Conservation (phyloP, 2,797 vertebrate genomes). For the Podargus strigoides region DNA sequence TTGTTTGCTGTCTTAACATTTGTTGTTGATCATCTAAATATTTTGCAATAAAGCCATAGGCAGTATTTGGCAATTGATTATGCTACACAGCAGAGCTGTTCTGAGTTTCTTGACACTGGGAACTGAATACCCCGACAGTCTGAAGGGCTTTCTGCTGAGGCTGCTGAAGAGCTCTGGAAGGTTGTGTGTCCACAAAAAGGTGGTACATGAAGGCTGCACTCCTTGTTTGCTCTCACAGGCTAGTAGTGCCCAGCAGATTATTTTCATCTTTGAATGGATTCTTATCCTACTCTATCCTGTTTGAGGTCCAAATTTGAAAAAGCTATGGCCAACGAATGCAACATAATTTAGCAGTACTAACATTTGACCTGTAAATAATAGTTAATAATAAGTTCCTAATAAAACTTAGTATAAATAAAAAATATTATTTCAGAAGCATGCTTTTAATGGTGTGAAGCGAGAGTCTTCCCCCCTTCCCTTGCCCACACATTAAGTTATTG, state of each 20-base stretch:
- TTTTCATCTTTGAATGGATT: not conserved
- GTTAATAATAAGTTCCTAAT: not conserved
- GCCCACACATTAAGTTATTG: not conserved
- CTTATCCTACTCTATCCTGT: not conserved
- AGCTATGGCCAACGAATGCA: not conserved
- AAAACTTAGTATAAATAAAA: not conserved
- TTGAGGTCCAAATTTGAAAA: not conserved
- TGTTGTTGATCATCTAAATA: not conserved
- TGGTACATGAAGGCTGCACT: not conserved
- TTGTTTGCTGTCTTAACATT: not conserved
- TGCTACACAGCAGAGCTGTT: not conserved
- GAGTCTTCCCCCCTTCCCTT: not conserved
- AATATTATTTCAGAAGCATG: not conserved
- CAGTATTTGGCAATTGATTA: not conserved
- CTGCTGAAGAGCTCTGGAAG: not conserved
- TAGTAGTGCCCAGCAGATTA: not conserved
- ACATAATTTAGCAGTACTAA: not conserved
- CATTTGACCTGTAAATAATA: not conserved
- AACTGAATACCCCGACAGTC: not conserved
- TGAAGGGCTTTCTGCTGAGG: not conserved
- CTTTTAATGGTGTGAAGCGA: not conserved
- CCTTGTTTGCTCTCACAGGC: not conserved
- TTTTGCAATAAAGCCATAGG: not conserved
- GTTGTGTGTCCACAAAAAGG: not conserved
- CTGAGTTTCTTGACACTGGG: not conserved